Base-by-base conservation (phyloP, 2,113 vertebrate species). In the Dromaius novaehollandiae region DNA sequence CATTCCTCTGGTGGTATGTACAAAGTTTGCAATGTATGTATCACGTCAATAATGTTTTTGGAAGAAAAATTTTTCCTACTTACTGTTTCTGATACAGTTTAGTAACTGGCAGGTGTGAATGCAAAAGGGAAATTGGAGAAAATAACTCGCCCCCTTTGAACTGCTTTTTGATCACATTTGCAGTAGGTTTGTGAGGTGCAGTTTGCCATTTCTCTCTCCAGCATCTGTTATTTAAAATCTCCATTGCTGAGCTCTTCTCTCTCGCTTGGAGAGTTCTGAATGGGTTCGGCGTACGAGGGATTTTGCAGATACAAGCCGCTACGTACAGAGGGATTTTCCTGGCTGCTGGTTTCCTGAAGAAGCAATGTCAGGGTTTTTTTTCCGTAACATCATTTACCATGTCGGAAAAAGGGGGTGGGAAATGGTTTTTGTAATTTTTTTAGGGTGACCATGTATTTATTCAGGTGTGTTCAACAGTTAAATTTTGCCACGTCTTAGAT, bases 401-500 rank as follows among this genome's bases (percentile, higher is more conserved):
- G 1, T 6, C 64, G 51, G 48, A 82, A 44, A 58, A 85, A 89
- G 32, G 0, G 0, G 2, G 71, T 63, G 34, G 16, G 51, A 19
- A 69, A 73, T 0, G 5, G 25, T 79, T n/a, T 25, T 7, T 48
- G 50, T 61, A 1, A 9, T 58, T 58, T 92, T 73, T 89, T 88
- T n/a, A 42, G 68, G 8, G 36, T 40, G 34, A 48, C 40, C 1
- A 0, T 74, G 53, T 77, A n/a, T 85, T 90, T 93, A 74, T 88
- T 94, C 34, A 80, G 53, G 84, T 91, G 89, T 38, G 12, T n/a
- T 94, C 53, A 9, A 3, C 14, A 71, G 82, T 64, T 71, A 71
- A 78, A 68, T 80, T n/a, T 68, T 96, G 97, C 96, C 97, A 97
- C 91, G 89, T 97, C 63, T 77, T 64, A 86, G 75, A 28, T 97